phyloP scores from a whole-genome alignment of 2,888 invertebrate genomes.

The Dascillus cervinus region DNA sequence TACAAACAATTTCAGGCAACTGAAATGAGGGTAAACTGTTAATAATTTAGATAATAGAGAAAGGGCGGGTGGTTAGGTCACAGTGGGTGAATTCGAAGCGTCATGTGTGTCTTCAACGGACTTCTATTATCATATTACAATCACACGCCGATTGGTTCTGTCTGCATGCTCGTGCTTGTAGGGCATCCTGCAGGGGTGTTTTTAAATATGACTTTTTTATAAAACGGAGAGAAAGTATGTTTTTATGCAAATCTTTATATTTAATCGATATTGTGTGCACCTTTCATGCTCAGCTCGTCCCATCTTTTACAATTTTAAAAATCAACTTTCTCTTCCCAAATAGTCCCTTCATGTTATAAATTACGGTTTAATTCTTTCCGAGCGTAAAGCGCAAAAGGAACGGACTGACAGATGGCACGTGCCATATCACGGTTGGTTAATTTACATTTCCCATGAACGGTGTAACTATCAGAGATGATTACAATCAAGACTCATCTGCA shows the following conservation, averaged over 20 bases:
- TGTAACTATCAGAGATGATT: slow-evolving; percentile 13
- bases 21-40: slow-evolving; percentile 12
- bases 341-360: no score
- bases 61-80: slow-evolving; percentile 18
- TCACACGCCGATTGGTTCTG: slow-evolving; percentile 22
- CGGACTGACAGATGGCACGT: slow-evolving; percentile 15
- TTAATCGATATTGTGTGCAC: no score
- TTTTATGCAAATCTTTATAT: no score
- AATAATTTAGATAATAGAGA: slow-evolving; percentile 20
- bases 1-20: slow-evolving; percentile 9
- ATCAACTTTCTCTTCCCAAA: background rate
- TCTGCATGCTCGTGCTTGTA: slow-evolving; percentile 5
- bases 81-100: slow-evolving; percentile 25
- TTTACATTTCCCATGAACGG: slow-evolving; percentile 18
- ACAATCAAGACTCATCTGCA: slow-evolving; percentile 12
- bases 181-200: slow-evolving; percentile 5
- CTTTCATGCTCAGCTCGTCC: no score
- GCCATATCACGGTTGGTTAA: slow-evolving; percentile 13
- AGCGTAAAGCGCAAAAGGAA: background rate
- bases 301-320: no score
- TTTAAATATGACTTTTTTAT: no score
- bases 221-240: no score
- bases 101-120: slow-evolving; percentile 25
- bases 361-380: background rate
- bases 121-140: slow-evolving; percentile 24